These are phyloP conservation scores for Phortica variegata DNA, from an alignment of 1,140 invertebrate genomes.

Conservation along the genomic window DNA sequence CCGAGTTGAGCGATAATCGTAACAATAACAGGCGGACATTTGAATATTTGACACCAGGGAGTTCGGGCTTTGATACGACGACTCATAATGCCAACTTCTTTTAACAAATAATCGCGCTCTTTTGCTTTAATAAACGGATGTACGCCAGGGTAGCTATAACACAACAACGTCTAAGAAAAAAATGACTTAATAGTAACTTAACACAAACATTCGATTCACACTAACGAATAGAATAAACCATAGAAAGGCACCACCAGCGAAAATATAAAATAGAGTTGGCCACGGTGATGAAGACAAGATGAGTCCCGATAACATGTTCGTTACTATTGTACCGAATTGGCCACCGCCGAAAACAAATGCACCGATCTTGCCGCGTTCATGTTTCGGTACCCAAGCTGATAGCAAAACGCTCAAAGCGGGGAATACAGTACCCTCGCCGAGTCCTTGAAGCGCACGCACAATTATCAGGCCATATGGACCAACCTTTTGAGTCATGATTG, in stretches of 20 bases:
- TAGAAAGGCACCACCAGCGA: conserved; percentile 67
- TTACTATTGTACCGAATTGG: conserved; percentile 69
- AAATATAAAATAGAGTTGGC: conserved; percentile 76
- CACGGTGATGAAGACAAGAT: conserved; percentile 67
- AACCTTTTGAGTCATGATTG: conserved; percentile 30
- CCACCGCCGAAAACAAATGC: conserved; percentile 71
- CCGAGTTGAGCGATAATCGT: conserved; percentile 64
- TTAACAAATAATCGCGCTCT: conserved; percentile 67
- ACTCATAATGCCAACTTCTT: conserved; percentile 18
- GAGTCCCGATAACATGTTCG: conserved; percentile 68
- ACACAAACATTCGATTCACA: too few relatives aligned
- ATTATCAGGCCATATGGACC: conserved; percentile 62
- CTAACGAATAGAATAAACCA: conserved; percentile 71
- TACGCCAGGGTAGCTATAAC: conserved; percentile 63
- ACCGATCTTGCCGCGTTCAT: conserved; percentile 69
- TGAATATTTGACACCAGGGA: conserved; percentile 64
- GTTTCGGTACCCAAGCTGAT: conserved; percentile 65
- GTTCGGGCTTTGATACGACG: conserved; percentile 33
- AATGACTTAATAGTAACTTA: neutral
- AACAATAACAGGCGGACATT: conserved; percentile 63
- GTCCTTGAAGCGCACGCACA: conserved; percentile 65
- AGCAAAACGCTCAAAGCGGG: conserved; percentile 70
- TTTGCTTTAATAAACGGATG: conserved; percentile 71
- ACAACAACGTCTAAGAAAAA: conserved; percentile 36
- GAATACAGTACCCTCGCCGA: conserved; percentile 72